Evolutionary conservation across 2,113 vertebrate genomes (phyloP), one percentile per base, ranked within the genome.

Genomic region (Phrynosoma platyrhinos): DNA sequence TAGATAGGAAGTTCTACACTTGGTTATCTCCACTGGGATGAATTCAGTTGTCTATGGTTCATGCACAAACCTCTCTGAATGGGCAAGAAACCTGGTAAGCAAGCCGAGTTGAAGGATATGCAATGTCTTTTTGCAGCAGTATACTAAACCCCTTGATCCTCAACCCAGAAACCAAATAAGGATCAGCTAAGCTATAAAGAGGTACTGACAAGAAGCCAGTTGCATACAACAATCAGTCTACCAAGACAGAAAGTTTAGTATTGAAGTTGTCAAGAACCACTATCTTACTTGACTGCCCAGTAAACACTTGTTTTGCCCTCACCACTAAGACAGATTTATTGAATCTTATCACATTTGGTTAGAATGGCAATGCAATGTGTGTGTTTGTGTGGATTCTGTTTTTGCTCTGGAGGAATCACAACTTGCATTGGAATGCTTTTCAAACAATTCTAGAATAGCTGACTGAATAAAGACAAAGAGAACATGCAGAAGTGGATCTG

Each of bases 1-100:
- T 90, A 94, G 91, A 85, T 92, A 93, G 90, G 93, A 91, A 88
- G 74, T 0, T 10, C 81, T 88, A 75, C 78, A 82, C 80, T 92
- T 87, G 76, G 84, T 85, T 53, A 68, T 87, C 47, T 90, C 64
- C 88, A 83, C 2, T 85, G 86, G 88, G 77, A 88, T 82, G 58
- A 55, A 30, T 69, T 85, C 87, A 16, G 62, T 20, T 25, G 0
- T 2, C 58, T 80, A 62, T 0, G 0, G 1, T 80, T 93, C 68
- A 20, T 13, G 78, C 36, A 6, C n/a, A 80, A 52, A 82, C 83
- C 85, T 53, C 74, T 23, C 27, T 23, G n/a, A 91, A 47, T 25
- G 71, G 10, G 5, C 40, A 30, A 87, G 0, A 13, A 0, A 32
- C 69, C 69, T 72, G 40, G 30, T 0, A 4, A 77, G 82, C 53